Percentiles rank a stretch among this genome's conserved stretches.
phyloP scores from a whole-genome alignment of 2,888 invertebrate genomes.

The Heliconius hortense region DNA sequence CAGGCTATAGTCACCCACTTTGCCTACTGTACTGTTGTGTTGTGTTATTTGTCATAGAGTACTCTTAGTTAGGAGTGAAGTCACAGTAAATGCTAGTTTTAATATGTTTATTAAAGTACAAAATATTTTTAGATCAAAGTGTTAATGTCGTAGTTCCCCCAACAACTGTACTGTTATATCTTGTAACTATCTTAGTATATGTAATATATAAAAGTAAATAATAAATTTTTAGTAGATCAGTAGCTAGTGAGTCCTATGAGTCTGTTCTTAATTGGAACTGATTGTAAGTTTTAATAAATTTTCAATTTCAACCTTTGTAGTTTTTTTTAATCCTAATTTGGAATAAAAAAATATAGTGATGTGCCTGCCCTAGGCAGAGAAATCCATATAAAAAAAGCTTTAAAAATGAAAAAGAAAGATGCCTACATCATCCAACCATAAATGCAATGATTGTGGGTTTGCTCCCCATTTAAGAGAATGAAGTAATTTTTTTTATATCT shows the following conservation, averaged over 20 bases:
- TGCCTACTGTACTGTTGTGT: neutral
- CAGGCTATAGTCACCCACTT: neutral
- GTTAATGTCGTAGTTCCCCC: constrained; percentile 23
- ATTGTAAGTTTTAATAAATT: constrained; percentile 78
- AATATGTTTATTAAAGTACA: neutral
- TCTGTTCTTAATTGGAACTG: constrained; percentile 71
- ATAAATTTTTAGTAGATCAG: constrained; percentile 41
- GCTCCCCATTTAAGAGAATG: too few species aligned
- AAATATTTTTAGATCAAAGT: neutral
- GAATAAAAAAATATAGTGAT: too few species aligned
- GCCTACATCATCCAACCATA: too few species aligned
- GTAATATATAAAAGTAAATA: constrained; percentile 15
- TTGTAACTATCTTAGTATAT: constrained; percentile 25
- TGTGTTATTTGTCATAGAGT: too few species aligned
- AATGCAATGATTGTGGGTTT: too few species aligned
- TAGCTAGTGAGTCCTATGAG: constrained; percentile 68
- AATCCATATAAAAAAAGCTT: too few species aligned
- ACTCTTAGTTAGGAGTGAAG: too few species aligned
- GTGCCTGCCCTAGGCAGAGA: too few species aligned
- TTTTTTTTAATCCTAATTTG: constrained; percentile 41
- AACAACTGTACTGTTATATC: constrained; percentile 18
- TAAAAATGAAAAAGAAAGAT: too few species aligned
- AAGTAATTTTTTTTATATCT: too few species aligned
- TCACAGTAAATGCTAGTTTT: neutral
- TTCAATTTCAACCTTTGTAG: constrained; percentile 67